These are phyloP conservation scores for Asobara japonica DNA, from an alignment of 1,140 invertebrate genomes.

Conservation along the genomic window DNA sequence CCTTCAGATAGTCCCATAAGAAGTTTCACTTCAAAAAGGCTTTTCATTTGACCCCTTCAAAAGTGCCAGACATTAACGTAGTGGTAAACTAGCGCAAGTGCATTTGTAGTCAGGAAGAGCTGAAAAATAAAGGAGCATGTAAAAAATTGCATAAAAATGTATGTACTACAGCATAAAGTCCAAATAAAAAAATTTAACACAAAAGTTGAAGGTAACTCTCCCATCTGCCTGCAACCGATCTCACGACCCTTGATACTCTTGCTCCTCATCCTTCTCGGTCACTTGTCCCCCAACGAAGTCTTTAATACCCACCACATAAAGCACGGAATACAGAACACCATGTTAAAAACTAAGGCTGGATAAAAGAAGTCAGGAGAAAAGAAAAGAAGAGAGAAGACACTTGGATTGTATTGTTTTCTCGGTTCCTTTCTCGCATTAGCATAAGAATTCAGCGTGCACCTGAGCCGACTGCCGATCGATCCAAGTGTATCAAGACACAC, in stretches of 20 bases:
- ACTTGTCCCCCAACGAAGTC: slow-evolving; percentile 51
- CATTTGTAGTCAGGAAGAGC: too few relatives aligned
- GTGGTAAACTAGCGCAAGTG: too few relatives aligned
- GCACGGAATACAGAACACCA: slow-evolving; percentile 51
- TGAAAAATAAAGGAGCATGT: too few relatives aligned
- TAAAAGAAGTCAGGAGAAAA: slow-evolving; percentile 21
- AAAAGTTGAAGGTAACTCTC: not conserved
- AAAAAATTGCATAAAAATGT: too few relatives aligned
- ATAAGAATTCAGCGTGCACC: slow-evolving; percentile 61
- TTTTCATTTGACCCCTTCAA: too few relatives aligned
- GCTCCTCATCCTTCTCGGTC: too few relatives aligned
- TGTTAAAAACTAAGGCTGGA: slow-evolving; percentile 22
- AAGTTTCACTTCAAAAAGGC: too few relatives aligned
- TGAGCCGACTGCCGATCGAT: slow-evolving; percentile 54
- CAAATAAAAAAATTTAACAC: too few relatives aligned
- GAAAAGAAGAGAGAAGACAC: slow-evolving; percentile 17
- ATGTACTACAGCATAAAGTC: too few relatives aligned
- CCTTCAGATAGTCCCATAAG: too few relatives aligned
- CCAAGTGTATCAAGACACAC: slow-evolving; percentile 56
- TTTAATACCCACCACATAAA: slow-evolving; percentile 56
- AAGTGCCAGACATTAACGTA: too few relatives aligned
- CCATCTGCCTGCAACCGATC: slow-evolving; percentile 33
- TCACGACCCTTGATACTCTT: slow-evolving; percentile 60
- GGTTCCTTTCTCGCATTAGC: slow-evolving; percentile 61
- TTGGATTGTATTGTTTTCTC: slow-evolving; percentile 63